Conservation (phyloP, 2,888 invertebrate species). For the Epirrhoe tristata region DNA sequence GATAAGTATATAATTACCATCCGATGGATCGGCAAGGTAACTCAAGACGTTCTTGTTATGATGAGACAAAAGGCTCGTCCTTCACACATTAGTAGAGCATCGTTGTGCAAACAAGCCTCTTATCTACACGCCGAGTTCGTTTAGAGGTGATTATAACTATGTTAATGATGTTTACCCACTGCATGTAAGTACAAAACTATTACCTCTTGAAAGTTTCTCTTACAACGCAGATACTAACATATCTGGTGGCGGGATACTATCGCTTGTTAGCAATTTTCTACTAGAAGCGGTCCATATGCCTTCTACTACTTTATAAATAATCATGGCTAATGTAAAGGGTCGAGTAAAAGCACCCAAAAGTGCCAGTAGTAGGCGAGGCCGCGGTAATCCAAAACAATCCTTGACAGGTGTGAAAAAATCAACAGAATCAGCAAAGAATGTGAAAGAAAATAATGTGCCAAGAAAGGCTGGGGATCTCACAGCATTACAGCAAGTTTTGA, state of each 20-base stretch:
- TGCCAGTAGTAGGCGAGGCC: slow-evolving; percentile 56
- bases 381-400: slow-evolving; percentile 63
- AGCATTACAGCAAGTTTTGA: slow-evolving; percentile 52
- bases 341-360: slow-evolving; percentile 68
- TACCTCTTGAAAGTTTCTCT: slow-evolving; percentile 56
- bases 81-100: slow-evolving; percentile 80
- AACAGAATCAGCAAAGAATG: slow-evolving; percentile 44
- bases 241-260: slow-evolving; percentile 73
- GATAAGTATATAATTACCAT: slow-evolving; percentile 29
- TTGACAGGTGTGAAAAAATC: slow-evolving; percentile 59
- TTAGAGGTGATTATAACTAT: slow-evolving; percentile 78
- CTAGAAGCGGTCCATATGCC: slow-evolving; percentile 49
- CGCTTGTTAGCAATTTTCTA: slow-evolving; percentile 57
- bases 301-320: slow-evolving; percentile 66
- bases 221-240: slow-evolving; percentile 62
- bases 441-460: slow-evolving; percentile 47
- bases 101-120: slow-evolving; percentile 79
- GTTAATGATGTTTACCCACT: slow-evolving; percentile 71
- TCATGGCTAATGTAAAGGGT: slow-evolving; percentile 78
- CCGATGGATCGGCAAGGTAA: slow-evolving; percentile 73
- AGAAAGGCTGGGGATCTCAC: slow-evolving; percentile 51
- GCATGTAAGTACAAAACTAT: slow-evolving; percentile 74
- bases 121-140: slow-evolving; percentile 71
- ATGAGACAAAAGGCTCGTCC: slow-evolving; percentile 80
- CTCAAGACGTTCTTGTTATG: slow-evolving; percentile 66